phyloP scores from a whole-genome alignment of 64 coral and sea anemone genomes.

The Stylophora pistillata region DNA sequence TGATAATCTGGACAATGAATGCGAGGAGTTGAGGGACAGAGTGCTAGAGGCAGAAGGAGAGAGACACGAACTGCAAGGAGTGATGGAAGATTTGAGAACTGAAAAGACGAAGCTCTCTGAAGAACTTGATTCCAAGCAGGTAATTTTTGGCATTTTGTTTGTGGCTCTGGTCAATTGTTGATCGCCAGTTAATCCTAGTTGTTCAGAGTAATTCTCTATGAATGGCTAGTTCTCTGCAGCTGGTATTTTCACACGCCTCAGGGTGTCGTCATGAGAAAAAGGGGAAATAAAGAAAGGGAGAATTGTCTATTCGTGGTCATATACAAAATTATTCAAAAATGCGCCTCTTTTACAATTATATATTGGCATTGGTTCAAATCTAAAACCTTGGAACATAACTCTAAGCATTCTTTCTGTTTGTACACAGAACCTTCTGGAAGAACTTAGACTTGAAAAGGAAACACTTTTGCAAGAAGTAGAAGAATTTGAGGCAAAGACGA shows the following conservation, averaged over 20 bases:
- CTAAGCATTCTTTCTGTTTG: neutral
- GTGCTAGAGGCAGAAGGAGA: constrained; percentile 78
- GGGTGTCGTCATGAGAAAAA: too few species aligned
- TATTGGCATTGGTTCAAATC: too few species aligned
- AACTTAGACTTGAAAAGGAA: constrained; percentile 74
- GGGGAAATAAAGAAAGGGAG: too few species aligned
- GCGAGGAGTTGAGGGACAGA: constrained; percentile 82
- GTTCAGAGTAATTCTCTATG: neutral
- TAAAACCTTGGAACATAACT: neutral
- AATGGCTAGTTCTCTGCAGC: too few species aligned
- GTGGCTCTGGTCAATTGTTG: neutral
- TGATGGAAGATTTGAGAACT: constrained; percentile 28
- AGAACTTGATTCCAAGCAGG: constrained; percentile 78
- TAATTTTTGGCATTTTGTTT: neutral
- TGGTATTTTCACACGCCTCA: too few species aligned
- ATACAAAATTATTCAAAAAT: neutral
- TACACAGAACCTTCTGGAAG: constrained; percentile 65
- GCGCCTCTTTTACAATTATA: neutral
- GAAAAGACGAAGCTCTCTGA: constrained; percentile 61
- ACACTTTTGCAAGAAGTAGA: constrained; percentile 58
- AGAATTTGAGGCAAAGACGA: constrained; percentile 51
- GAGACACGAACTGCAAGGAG: constrained; percentile 85
- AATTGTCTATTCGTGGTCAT: too few species aligned
- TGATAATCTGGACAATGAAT: constrained; percentile 88
- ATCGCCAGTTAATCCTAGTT: neutral